A percentile compares a stretch with the other conserved stretches of the same genome.
Evolutionary conservation across 2,797 vertebrate species (phyloP).

Genomic region (Falco peregrinus): DNA sequence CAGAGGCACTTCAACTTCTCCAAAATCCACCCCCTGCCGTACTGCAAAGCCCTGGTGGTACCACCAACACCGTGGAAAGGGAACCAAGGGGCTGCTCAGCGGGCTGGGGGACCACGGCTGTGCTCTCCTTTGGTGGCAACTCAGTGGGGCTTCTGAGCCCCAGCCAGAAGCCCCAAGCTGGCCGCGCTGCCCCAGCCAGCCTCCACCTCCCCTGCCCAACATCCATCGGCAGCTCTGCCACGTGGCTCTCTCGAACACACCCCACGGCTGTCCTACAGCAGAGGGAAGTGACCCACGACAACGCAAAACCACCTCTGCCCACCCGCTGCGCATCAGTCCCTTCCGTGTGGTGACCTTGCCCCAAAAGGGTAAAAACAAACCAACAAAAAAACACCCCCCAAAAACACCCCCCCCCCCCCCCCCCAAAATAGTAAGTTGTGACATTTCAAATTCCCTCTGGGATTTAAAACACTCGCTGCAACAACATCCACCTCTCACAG

Average conservation of each 20-base stretch:
- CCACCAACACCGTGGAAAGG: neutral
- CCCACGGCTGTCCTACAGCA: neutral
- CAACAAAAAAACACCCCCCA: too few relatives aligned
- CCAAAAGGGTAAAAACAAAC: neutral
- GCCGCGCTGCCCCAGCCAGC: neutral
- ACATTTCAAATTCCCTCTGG: neutral
- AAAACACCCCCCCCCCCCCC: too few relatives aligned
- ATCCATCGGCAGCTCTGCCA: neutral
- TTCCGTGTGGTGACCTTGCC: neutral
- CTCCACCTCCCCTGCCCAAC: neutral
- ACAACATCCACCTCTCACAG: neutral
- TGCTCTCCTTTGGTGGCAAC: neutral
- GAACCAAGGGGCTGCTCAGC: neutral
- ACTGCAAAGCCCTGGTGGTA: neutral
- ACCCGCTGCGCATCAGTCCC: neutral
- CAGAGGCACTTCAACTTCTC: neutral
- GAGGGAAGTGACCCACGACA: neutral
- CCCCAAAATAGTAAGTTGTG: neutral
- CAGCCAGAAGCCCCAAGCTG: neutral
- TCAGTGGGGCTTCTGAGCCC: neutral
- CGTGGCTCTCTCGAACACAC: fast-evolving
- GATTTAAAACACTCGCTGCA: neutral
- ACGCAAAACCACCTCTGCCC: neutral
- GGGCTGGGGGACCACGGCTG: neutral
- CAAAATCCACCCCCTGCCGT: neutral